Conservation (phyloP, 2,888 invertebrate species). For the Microplitis manilae region DNA sequence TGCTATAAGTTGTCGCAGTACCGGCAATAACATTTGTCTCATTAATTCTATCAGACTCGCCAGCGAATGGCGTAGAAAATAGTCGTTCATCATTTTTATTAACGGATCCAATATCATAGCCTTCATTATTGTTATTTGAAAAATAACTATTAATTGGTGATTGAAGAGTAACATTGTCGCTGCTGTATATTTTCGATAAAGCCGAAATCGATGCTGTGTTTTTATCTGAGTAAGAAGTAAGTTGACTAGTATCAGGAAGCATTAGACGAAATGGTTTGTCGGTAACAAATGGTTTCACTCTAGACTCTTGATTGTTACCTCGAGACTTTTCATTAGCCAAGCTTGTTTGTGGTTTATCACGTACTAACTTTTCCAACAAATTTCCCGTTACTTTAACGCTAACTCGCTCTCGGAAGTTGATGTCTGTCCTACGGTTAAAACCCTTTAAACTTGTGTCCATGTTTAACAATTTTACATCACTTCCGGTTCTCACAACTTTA, state of each 20-base stretch:
- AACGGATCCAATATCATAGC: too few species aligned
- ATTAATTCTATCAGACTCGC: too few species aligned
- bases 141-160: too few species aligned
- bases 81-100: too few species aligned
- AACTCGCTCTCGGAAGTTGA: background rate
- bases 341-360: conserved; percentile 13
- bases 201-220: conserved; percentile 4
- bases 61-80: too few species aligned
- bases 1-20: too few species aligned
- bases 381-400: background rate
- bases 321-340: conserved; percentile 13
- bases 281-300: conserved; percentile 4
- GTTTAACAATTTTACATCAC: too few species aligned
- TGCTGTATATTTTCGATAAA: background rate
- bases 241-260: background rate
- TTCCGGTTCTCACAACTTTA: conserved; percentile 20
- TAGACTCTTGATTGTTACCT: background rate
- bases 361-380: conserved; percentile 15
- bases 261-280: background rate
- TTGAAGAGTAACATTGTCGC: too few species aligned
- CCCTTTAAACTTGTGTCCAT: background rate
- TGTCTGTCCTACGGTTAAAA: too few species aligned
- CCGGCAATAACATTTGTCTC: too few species aligned
- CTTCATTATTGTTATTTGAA: too few species aligned
- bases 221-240: background rate